A percentile compares a stretch with the other conserved stretches of the same genome.
Evolutionary conservation across 2,113 vertebrate species (phyloP).

Genomic region (Sander vitreus): DNA sequence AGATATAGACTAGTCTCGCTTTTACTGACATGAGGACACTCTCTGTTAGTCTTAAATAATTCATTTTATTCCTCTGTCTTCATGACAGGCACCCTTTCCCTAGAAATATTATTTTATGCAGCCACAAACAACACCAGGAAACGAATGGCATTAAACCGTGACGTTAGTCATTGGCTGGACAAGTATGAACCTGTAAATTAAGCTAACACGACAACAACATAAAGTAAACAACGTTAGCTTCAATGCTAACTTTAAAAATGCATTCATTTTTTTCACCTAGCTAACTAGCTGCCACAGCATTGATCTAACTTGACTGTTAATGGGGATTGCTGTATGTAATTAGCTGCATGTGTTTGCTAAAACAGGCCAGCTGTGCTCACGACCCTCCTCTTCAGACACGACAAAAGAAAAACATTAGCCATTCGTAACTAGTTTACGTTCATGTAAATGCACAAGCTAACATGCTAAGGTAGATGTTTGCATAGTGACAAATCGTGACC

Average conservation of each 20-base stretch:
- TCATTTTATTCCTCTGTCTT: not conserved
- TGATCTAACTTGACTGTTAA: not conserved
- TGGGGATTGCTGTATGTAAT: not conserved
- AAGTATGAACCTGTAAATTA: too few relatives aligned
- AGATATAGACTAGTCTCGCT: too few relatives aligned
- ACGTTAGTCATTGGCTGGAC: too few relatives aligned
- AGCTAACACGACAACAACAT: not conserved
- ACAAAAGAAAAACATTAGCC: constrained; percentile 29
- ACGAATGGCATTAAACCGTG: not conserved
- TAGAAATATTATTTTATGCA: not conserved
- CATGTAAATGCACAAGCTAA: not conserved
- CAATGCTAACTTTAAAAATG: not conserved
- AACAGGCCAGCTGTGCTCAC: constrained; percentile 2
- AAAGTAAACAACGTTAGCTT: constrained; percentile 46
- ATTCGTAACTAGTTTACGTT: not conserved
- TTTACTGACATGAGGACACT: not conserved
- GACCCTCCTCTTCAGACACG: not conserved
- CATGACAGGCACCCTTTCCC: not conserved
- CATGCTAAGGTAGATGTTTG: not conserved
- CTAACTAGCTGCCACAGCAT: not conserved
- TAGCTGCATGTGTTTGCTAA: not conserved
- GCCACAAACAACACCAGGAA: not conserved
- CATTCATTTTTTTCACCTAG: not conserved
- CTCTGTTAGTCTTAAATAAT: not conserved
- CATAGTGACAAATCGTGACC: fast-evolving